Evolutionary conservation across 2,113 vertebrate genomes (phyloP).

Genomic region (Saccopteryx leptura): DNA sequence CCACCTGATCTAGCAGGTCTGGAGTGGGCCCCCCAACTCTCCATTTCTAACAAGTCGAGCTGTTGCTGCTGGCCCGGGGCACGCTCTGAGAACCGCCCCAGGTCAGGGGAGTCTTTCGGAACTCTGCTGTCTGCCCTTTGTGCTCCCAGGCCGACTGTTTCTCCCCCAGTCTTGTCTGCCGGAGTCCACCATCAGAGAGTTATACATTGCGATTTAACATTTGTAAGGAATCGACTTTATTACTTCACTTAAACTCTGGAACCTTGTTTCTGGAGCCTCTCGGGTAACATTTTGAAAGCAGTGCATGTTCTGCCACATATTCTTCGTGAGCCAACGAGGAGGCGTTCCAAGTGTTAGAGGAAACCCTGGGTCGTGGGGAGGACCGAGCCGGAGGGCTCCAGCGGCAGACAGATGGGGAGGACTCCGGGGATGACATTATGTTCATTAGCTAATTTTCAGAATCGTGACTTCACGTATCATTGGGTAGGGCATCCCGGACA

Average conservation of each 20-base stretch:
- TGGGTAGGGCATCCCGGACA: not conserved
- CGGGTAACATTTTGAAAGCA: not conserved
- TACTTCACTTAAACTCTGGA: not conserved
- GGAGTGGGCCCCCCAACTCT: not conserved
- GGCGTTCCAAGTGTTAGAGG: not conserved
- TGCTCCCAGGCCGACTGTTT: not conserved
- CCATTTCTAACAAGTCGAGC: not conserved
- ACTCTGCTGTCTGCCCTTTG: not conserved
- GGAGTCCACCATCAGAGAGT: not conserved
- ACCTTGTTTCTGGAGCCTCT: slow-evolving; percentile 1
- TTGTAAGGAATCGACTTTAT: slow-evolving; percentile 44
- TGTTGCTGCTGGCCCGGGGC: not conserved
- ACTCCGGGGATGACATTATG: not conserved
- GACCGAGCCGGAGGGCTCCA: not conserved
- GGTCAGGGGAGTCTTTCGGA: not conserved
- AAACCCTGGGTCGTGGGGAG: not conserved
- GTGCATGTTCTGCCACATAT: rapidly evolving
- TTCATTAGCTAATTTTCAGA: not conserved
- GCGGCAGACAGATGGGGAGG: not conserved
- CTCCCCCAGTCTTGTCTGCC: not conserved
- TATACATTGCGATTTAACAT: slow-evolving; percentile 26
- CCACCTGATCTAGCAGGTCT: not conserved
- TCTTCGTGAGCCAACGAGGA: not conserved
- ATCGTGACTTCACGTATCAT: not conserved
- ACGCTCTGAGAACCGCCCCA: not conserved